Evolutionary conservation across 2,888 invertebrate genomes (phyloP), one percentile per base, ranked within the genome.

Genomic region (Hypena proboscidalis): DNA sequence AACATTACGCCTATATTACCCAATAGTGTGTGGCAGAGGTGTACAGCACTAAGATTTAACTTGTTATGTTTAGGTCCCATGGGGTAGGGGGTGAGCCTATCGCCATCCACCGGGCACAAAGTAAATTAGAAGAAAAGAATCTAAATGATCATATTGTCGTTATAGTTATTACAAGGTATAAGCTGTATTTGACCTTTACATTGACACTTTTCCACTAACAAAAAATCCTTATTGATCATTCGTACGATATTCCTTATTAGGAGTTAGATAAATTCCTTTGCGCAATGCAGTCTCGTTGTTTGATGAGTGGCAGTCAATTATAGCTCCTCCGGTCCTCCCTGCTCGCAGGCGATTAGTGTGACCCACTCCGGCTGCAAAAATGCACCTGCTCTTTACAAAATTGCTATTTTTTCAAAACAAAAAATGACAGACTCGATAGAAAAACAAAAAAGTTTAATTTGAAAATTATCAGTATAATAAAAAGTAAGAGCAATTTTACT

Each of bases 231-330:
- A 54, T 56, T 35, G 40, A 23, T 25, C 30, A 29, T 39, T 35
- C 11, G 11, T 10, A 26, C 31, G 25, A 37, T 53, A 58, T 30
- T 17, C 23, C 36, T 30, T 39, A 57, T 43, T 46, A 46, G 41
- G 23, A 4, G 9, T 9, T 27, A 10, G 21, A 13, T 38, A 42
- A 42, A 50, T 54, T 23, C 26, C 17, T 33, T 31, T 17, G 15
- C 34, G 17, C 34, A 34, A 42, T 47, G 19, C 38, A 36, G 27
- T 33, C 27, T 30, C 19, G 37, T 35, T 34, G 11, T 30, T 36
- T 46, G 43, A 52, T 49, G 45, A 46, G 30, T 39, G 37, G 35
- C 19, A 32, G 36, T 36, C 46, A 47, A 54, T 65, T 58, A 58
- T 25, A 32, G 41, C 25, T 34, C 31, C 39, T 53, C 11, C 15